Base-by-base conservation (phyloP, 2,113 vertebrate genomes). In the Phodopus roborovskii region DNA sequence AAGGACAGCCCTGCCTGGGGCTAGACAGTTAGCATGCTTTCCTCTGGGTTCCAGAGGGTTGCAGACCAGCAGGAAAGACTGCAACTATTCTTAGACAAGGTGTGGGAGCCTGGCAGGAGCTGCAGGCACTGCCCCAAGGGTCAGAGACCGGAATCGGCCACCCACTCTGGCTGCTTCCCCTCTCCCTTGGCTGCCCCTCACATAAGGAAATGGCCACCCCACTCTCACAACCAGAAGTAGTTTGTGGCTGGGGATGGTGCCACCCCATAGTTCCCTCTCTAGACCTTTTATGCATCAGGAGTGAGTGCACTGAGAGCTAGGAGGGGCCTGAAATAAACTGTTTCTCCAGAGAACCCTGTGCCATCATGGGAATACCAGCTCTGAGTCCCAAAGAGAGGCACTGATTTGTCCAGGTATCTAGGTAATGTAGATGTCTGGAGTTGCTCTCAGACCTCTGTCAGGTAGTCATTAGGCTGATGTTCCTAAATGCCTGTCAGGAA, bases 41-140 rank as follows among this genome's bases (percentile, higher is more conserved):
- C 92, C 92, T 97, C 96, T 58, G 81, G 90, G 64, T 95, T 94
- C 88, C 9, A 68, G 91, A 81, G 95, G 53, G 70, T 88, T 42
- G 11, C 20, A 17, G n/a, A 92, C 62, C 64, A 66, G 95, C 95
- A 97, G 97, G 98, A 98, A 97, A 91, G 91, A 97, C 82, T 62
- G 48, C 60, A 71, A 75, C 92, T 94, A 98, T 97, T 97, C 97
- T 97, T 97, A 96, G 91, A 96, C 70, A 88, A 77, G 92, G 94
- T 95, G 94, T 97, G 85, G 94, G 60, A 53, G 70, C 24, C 83
- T 90, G 94, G 81, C 84, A 94, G 82, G 30, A 94, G 95, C 87
- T 68, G 13, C 88, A 78, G 92, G 90, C 96, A 0, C 78, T 95
- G 97, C 92, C 93, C 93, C 86, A 78, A 92, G 88, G 97, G 96